Evolutionary conservation across 1,140 invertebrate genomes (phyloP).

Genomic region (Drosophila watanabei): DNA sequence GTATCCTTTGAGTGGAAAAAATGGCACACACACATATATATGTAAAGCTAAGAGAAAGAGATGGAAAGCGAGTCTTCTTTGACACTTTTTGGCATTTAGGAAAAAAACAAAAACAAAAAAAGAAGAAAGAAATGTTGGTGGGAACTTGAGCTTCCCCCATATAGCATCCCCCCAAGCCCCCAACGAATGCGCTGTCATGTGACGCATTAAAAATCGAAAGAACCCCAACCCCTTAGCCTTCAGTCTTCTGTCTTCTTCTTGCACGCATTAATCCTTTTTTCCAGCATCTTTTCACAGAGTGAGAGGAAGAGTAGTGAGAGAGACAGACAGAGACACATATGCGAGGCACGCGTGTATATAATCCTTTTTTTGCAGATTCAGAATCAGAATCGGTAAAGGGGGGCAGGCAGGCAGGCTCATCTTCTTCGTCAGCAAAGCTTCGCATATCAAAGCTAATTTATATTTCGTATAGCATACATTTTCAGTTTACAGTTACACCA

Average conservation of each 20-base stretch:
- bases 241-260: conserved; percentile 49
- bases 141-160: conserved; percentile 31
- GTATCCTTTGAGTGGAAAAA: conserved; percentile 44
- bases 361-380: conserved; percentile 72
- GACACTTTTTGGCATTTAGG: conserved; percentile 59
- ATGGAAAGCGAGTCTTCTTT: conserved; percentile 54
- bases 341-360: conserved; percentile 68
- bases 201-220: conserved; percentile 81
- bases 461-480: conserved; percentile 81
- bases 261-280: conserved; percentile 82
- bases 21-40: conserved; percentile 1
- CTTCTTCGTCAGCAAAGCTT: conserved; percentile 73
- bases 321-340: conserved; percentile 41
- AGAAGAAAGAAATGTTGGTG: not conserved
- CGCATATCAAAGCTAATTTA: conserved; percentile 83
- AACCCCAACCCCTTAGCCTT: not conserved
- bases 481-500: conserved; percentile 40
- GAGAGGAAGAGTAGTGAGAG: conserved; percentile 16
- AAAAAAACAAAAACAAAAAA: conserved; percentile 2
- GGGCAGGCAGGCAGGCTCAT: not conserved
- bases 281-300: conserved; percentile 68
- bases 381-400: not conserved
- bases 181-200: conserved; percentile 50
- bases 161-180: not conserved
- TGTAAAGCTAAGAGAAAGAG: not conserved